These are phyloP conservation scores for Stenopsyche tienmushanensis DNA, from an alignment of 1,140 invertebrate species.

Conservation along the genomic window DNA sequence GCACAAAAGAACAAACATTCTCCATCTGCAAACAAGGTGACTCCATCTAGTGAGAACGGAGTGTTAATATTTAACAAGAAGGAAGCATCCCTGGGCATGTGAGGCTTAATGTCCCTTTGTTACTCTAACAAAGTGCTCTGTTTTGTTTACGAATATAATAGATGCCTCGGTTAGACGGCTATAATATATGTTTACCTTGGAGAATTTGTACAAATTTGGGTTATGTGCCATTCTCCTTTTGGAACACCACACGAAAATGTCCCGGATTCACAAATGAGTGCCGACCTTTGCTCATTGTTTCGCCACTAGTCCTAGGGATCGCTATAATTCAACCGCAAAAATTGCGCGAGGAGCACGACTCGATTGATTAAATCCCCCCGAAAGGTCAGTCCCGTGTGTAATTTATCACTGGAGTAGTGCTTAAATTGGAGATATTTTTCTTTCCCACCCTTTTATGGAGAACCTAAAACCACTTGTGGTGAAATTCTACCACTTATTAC, in stretches of 20 bases:
- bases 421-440: no score
- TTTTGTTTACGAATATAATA: conserved; percentile 22
- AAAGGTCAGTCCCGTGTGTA: no score
- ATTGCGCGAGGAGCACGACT: no score
- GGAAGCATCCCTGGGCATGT: conserved; percentile 2
- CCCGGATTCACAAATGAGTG: not conserved
- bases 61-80: conserved; percentile 7
- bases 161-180: conserved; percentile 14
- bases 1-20: not conserved
- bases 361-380: no score
- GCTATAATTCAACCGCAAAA: no score
- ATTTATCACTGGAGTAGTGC: no score
- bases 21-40: not conserved
- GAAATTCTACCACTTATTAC: no score
- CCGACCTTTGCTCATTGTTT: not conserved
- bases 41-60: not conserved
- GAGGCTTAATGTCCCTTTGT: conserved; percentile 18
- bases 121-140: conserved; percentile 18
- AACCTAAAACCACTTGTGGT: no score
- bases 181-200: conserved; percentile 7
- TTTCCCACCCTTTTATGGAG: no score
- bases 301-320: not conserved
- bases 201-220: not conserved
- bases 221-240: not conserved
- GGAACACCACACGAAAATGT: no score